phyloP scores from a whole-genome alignment of 1,140 invertebrate genomes.

The Nasonia longicornis region DNA sequence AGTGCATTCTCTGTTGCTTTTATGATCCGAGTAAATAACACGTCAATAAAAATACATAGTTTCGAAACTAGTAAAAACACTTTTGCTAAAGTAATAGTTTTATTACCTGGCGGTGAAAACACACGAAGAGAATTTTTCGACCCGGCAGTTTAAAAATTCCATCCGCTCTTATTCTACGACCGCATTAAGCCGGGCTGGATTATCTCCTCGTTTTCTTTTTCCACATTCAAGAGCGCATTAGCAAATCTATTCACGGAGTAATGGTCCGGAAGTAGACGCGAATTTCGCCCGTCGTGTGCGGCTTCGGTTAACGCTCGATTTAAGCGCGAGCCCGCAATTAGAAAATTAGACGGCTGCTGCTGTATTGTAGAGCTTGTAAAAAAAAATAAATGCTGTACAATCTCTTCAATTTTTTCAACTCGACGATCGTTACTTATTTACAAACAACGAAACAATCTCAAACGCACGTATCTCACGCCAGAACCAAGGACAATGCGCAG shows the following conservation, averaged over 20 bases:
- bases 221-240: conserved; percentile 42
- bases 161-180: background rate
- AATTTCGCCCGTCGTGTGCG: background rate
- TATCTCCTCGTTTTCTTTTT: background rate
- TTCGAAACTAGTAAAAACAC: background rate
- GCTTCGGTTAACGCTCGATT: conserved; percentile 31
- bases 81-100: background rate
- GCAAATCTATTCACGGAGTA: conserved; percentile 39
- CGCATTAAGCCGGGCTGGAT: background rate
- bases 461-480: background rate
- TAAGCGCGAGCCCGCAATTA: conserved; percentile 16
- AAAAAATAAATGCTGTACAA: background rate
- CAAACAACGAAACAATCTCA: background rate
- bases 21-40: background rate
- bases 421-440: too few species aligned
- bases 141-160: background rate
- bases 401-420: background rate
- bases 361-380: background rate
- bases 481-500: background rate
- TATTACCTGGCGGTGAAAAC: background rate
- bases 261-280: conserved; percentile 37
- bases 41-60: background rate
- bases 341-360: background rate
- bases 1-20: background rate
- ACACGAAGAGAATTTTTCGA: background rate